Base-by-base conservation (phyloP, 2,888 invertebrate genomes). In the Drosophila birchii region DNA sequence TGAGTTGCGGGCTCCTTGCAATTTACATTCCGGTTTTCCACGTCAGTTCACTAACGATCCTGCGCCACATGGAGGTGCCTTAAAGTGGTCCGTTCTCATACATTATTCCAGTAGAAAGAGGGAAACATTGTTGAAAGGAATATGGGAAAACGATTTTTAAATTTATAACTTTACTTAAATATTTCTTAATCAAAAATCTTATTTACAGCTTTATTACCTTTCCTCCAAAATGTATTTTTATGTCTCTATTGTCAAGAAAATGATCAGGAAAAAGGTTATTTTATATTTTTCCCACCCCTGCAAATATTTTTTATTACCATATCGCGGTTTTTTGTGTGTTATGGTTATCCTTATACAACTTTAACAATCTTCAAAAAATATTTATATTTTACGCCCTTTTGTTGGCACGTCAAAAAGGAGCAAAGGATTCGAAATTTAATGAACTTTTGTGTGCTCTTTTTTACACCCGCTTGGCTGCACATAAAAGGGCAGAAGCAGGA, bases 1-100 rank as follows among this genome's bases (percentile, higher is more conserved):
- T 80, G 80, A 76, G 68, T 61, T 74, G 62, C 66, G 74, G 67
- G 59, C 57, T 76, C 67, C 78, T 76, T 64, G 74, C 68, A 79
- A 57, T 80, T 75, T 72, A 67, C 69, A 63, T 73, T 75, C 75
- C 72, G 70, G 76, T 74, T 85, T 89, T 86, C 88, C 85, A 75
- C 86, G 63, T 85, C 86, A 88, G 82, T 89, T 74, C 64, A 78
- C 89, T 76, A 88, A 85, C 82, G 82, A 89, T 80, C 67, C 71
- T 68, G 56, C 36, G 38, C 57, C 57, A 7, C 20, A 26, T n/a
- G 12, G 47, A 44, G 16, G 29, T n/a, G 20, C 18, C 47, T 47
- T 47, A 34, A 39, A 63, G 39, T 26, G 8, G 4, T 18, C 12
- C 8, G 2, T 51, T 20, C 0, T 20, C 51, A n/a, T 34, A 16